A percentile compares a stretch with the other conserved stretches of the same genome.
Conservation (phyloP, 2,888 invertebrate species). For the Pyrochroa serraticornis region DNA sequence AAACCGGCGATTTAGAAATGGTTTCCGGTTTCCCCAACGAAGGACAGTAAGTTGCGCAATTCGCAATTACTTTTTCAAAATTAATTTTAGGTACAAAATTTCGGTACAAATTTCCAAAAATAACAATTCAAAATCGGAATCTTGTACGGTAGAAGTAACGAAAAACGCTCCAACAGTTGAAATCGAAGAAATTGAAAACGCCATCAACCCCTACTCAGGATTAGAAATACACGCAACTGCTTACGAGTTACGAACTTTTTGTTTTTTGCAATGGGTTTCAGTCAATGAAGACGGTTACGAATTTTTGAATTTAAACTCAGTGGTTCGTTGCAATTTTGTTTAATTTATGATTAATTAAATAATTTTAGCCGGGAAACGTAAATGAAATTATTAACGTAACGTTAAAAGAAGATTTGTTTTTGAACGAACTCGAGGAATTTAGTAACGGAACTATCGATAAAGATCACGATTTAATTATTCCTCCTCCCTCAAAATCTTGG, state of each 20-base stretch:
- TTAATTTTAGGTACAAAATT: slow-evolving; percentile 16
- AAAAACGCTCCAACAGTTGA: slow-evolving; percentile 21
- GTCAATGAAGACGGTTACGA: slow-evolving; percentile 11
- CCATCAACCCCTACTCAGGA: slow-evolving; percentile 16
- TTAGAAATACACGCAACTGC: slow-evolving; percentile 17
- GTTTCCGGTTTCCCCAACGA: slow-evolving; percentile 3
- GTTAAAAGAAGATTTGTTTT: slow-evolving; percentile 24
- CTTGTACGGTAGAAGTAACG: slow-evolving; percentile 14
- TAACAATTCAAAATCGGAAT: slow-evolving; percentile 1
- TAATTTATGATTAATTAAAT: background rate
- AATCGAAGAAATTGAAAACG: slow-evolving; percentile 21
- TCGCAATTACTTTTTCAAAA: background rate
- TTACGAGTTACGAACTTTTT: slow-evolving; percentile 16
- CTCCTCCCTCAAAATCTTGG: slow-evolving; percentile 18
- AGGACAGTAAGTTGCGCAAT: slow-evolving; percentile 16
- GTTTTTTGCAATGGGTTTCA: slow-evolving; percentile 26
- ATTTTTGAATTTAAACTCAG: slow-evolving; percentile 7
- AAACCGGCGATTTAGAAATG: slow-evolving; percentile 12
- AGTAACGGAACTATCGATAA: slow-evolving; percentile 21
- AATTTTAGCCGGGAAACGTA: slow-evolving; percentile 25
- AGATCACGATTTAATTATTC: slow-evolving; percentile 20
- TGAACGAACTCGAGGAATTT: slow-evolving; percentile 27
- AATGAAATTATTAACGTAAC: slow-evolving; percentile 19
- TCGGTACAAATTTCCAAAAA: slow-evolving; percentile 19
- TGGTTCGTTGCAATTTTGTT: slow-evolving; percentile 12